These are phyloP conservation scores for Phoxinus dragarum DNA, from an alignment of 2,797 vertebrate species.

Conservation along the genomic window DNA sequence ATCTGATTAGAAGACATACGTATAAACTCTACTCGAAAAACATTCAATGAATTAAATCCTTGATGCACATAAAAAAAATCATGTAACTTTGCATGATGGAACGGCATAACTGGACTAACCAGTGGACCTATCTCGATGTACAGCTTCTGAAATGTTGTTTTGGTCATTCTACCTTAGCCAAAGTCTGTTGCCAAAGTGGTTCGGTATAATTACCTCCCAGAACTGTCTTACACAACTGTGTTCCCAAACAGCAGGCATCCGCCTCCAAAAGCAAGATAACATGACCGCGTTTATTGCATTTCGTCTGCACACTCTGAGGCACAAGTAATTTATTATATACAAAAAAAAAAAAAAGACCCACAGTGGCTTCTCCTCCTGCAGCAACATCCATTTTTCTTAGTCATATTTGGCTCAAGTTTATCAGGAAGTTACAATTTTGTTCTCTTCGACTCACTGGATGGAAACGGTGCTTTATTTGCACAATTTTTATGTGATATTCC, in stretches of 20 bases:
- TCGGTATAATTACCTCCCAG: neutral
- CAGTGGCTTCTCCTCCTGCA: neutral
- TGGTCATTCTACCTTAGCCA: neutral
- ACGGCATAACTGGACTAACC: neutral
- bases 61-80: neutral
- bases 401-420: neutral
- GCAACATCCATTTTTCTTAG: neutral
- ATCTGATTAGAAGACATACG: neutral
- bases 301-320: neutral
- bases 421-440: neutral
- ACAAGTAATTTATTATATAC: constrained; percentile 2
- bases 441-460: neutral
- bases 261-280: constrained; percentile 1
- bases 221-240: neutral
- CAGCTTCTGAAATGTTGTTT: neutral
- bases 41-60: neutral
- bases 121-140: neutral
- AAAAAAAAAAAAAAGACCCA: neutral
- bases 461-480: neutral
- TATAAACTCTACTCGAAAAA: neutral
- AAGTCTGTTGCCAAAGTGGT: neutral
- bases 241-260: neutral
- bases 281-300: neutral
- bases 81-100: neutral
- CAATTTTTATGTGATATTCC: neutral